A percentile compares a stretch with the other conserved stretches of the same genome.
Conservation (phyloP, 1,140 invertebrate genomes). For the Littorina saxatilis region DNA sequence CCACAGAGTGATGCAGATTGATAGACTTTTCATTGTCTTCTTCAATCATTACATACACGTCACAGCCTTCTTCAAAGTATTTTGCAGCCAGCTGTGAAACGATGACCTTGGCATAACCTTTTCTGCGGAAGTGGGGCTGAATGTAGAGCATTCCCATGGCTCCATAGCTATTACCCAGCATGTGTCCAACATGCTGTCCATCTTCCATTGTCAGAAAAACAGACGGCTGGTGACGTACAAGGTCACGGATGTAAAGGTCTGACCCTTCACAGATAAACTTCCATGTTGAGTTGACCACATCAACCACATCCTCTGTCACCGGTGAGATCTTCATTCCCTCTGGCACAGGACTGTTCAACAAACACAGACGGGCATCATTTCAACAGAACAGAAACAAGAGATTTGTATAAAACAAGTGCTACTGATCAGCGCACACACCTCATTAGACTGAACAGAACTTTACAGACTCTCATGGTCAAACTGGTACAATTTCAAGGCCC, state of each 20-base stretch:
- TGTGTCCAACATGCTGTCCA: conserved; percentile 19
- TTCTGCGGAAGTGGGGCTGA: conserved; percentile 17
- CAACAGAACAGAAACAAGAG: neutral
- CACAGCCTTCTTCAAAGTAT: neutral
- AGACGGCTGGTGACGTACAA: neutral
- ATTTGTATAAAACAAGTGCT: neutral
- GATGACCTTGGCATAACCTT: conserved; percentile 31
- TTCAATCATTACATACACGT: conserved; percentile 10
- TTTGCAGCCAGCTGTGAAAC: conserved; percentile 18
- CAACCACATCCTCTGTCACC: neutral
- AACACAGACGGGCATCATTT: too few species aligned
- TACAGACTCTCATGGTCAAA: too few species aligned
- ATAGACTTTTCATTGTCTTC: neutral
- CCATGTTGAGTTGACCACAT: neutral
- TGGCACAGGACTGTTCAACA: conserved; percentile 13
- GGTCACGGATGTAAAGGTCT: neutral
- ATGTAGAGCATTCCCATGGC: conserved; percentile 32
- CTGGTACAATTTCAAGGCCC: too few species aligned
- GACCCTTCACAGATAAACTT: neutral
- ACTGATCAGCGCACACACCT: too few species aligned
- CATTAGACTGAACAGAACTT: too few species aligned
- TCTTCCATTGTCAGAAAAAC: neutral
- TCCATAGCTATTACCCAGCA: neutral
- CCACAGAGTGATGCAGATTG: neutral
- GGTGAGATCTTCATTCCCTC: conserved; percentile 14